Evolutionary conservation across 1,140 invertebrate species (phyloP).

Genomic region (Ostrea edulis): DNA sequence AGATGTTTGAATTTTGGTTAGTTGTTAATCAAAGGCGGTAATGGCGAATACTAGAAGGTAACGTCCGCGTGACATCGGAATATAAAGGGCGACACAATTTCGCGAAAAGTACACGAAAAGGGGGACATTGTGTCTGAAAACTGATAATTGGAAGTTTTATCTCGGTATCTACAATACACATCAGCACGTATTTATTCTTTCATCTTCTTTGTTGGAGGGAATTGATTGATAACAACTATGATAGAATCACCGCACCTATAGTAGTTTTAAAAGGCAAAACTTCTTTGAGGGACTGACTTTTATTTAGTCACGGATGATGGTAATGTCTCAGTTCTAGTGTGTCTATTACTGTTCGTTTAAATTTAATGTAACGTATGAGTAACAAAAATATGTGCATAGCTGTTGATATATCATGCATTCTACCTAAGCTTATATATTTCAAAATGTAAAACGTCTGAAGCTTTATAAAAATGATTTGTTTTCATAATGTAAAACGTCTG

Average conservation of each 20-base stretch:
- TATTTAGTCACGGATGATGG: not conserved
- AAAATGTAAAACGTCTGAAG: too few species aligned
- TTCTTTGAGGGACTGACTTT: not conserved
- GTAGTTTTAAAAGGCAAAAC: not conserved
- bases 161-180: not conserved
- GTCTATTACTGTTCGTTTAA: not conserved
- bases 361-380: not conserved
- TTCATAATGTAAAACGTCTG: too few species aligned
- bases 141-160: slow-evolving; percentile 9
- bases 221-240: slow-evolving; percentile 16
- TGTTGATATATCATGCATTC: too few species aligned
- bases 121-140: slow-evolving; percentile 18
- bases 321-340: not conserved
- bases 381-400: too few species aligned
- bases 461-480: too few species aligned
- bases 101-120: not conserved
- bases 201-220: not conserved
- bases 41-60: slow-evolving; percentile 1
- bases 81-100: slow-evolving; percentile 11
- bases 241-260: not conserved
- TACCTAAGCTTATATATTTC: too few species aligned
- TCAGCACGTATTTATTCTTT: not conserved
- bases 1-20: slow-evolving; percentile 26
- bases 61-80: not conserved
- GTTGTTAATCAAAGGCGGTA: slow-evolving; percentile 15